phyloP scores from a whole-genome alignment of 2,113 vertebrate genomes.

The Mesocricetus auratus region DNA sequence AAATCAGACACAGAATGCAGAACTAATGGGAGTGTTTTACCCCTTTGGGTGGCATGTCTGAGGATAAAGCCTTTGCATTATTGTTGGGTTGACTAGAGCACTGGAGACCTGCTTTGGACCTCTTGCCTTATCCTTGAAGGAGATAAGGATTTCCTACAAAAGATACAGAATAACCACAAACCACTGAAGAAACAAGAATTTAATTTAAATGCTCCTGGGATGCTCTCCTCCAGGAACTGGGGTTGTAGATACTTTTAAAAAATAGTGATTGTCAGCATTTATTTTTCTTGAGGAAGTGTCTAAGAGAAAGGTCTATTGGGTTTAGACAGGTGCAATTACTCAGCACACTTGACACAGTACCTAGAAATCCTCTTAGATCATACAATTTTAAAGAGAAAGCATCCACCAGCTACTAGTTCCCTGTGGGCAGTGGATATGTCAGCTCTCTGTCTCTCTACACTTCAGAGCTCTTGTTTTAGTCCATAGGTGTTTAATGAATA shows the following conservation, averaged over 20 bases:
- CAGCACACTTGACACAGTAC: slow-evolving; percentile 34
- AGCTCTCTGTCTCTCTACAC: not conserved
- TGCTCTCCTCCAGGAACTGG: not conserved
- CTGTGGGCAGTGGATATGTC: not conserved
- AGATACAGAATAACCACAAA: not conserved
- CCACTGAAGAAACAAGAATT: slow-evolving; percentile 10
- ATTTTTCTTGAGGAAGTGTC: slow-evolving; percentile 5
- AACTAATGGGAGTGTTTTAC: not conserved
- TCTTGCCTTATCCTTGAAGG: not conserved
- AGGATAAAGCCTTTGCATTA: not conserved
- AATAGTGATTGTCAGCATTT: not conserved
- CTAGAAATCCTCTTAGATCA: slow-evolving; percentile 56
- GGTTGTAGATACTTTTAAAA: not conserved
- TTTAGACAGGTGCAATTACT: slow-evolving; percentile 23
- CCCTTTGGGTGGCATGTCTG: not conserved
- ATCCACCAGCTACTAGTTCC: not conserved
- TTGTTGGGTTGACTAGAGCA: not conserved
- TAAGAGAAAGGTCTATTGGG: slow-evolving; percentile 40
- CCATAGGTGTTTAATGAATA: not conserved
- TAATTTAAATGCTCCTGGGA: not conserved
- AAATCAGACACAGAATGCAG: too few species aligned
- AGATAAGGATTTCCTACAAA: not conserved
- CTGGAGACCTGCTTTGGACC: not conserved
- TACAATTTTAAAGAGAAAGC: slow-evolving; percentile 54
- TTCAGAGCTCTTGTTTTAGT: slow-evolving; percentile 36